phyloP scores from a whole-genome alignment of 2,888 invertebrate genomes.

The Oligia latruncula region DNA sequence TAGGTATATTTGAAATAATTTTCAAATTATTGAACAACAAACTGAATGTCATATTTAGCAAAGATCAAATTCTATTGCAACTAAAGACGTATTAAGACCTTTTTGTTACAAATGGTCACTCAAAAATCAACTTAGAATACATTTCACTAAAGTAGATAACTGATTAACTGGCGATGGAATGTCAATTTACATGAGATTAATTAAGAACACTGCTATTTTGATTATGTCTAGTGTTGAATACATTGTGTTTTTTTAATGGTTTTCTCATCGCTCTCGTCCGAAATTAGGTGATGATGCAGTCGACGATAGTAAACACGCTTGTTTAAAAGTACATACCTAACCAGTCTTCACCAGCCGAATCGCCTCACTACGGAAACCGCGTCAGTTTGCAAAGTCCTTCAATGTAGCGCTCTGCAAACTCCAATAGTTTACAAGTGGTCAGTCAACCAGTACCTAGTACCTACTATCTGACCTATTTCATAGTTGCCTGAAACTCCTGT shows the following conservation, averaged over 20 bases:
- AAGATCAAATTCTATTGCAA: too few relatives aligned
- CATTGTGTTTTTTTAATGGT: not conserved
- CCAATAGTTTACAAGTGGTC: conserved; percentile 14
- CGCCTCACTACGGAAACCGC: not conserved
- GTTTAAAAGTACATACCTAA: not conserved
- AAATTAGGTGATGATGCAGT: not conserved
- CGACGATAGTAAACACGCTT: not conserved
- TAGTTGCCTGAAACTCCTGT: conserved; percentile 17
- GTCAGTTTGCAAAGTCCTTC: conserved; percentile 10
- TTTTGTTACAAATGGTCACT: too few relatives aligned
- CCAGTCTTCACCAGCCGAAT: not conserved
- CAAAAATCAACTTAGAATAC: too few relatives aligned
- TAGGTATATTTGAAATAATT: not conserved
- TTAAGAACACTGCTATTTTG: too few relatives aligned
- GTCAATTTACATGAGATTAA: too few relatives aligned
- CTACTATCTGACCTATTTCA: conserved; percentile 36
- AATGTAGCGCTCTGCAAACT: conserved; percentile 10
- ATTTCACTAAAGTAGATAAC: too few relatives aligned
- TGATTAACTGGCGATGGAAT: too few relatives aligned
- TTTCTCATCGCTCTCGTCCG: not conserved
- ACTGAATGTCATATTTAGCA: too few relatives aligned
- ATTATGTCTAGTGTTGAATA: not conserved
- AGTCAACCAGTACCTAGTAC: not conserved
- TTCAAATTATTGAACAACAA: too few relatives aligned
- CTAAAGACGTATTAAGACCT: too few relatives aligned